Evolutionary conservation across 1,140 invertebrate species (phyloP), one percentile per base, ranked within the genome.

Genomic region (Nephotettix cincticeps): DNA sequence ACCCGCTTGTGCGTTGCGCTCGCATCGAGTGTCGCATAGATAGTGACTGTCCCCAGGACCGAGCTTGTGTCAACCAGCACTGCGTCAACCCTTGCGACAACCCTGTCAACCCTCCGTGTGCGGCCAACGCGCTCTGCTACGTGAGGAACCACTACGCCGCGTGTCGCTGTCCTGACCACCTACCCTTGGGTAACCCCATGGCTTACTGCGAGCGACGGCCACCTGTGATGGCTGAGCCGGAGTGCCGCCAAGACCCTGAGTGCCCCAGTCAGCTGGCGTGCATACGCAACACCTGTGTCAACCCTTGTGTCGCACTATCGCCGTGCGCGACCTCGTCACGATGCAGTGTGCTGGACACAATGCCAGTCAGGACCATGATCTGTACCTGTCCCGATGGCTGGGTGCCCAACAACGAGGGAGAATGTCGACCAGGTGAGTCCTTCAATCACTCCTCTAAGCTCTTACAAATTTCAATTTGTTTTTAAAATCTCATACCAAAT

Each of bases 331-430:
- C 84, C 47, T 89, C 87, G 45, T 88, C 92, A 1, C 83, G 54
- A 45, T 95, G 93, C 79, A 88, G 86, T 73, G 92, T 94, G 3
- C 84, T 93, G 1, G 90, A 94, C 77, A 93, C 91, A 19, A 83
- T 91, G 27, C 93, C 93, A 1, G 90, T 94, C 13, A 81, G 92
- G 64, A 94, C 92, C 0, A 90, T 95, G 87, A 89, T 91, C 40
- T 94, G 93, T 77, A 90, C 91, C 64, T 95, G 93, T 77, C 90
- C 92, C 0, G 90, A 92, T 75, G 91, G 91, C 19, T 93, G 88
- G 84, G 87, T 93, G 69, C 91, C 92, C 1, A 88, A 93, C 76
- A 83, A 89, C 68, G 86, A 87, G 72, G 92, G 91, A 54, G 85
- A 90, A 75, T 96, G 93, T 78, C 86, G 87, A 75, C 84, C 89